phyloP scores from a whole-genome alignment of 2,113 vertebrate genomes.

The Engraulis encrasicolus region DNA sequence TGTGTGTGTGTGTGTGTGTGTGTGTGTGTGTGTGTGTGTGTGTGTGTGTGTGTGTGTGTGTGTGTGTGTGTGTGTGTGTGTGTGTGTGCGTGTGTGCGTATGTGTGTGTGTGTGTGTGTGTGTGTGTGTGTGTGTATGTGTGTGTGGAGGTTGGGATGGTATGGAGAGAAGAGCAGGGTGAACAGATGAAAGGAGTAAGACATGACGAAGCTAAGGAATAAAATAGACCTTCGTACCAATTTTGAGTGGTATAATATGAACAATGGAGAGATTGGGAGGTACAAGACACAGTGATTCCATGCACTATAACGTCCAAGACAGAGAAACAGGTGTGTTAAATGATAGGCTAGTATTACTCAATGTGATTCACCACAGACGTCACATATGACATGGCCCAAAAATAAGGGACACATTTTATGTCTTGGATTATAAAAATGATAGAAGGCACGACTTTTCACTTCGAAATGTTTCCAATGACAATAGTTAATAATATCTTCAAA shows the following conservation, averaged over 20 bases:
- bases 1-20: constrained; percentile 25
- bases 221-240: not conserved
- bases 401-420: not conserved
- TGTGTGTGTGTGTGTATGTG: constrained; percentile 43
- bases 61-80: constrained; percentile 43
- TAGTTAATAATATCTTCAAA: no score
- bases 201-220: no score
- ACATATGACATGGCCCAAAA: not conserved
- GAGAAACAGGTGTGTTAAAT: not conserved
- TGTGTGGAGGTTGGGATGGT: not conserved
- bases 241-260: not conserved
- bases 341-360: no score
- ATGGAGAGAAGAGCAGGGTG: no score
- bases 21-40: constrained; percentile 42
- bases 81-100: constrained; percentile 45
- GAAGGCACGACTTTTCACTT: no score
- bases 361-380: not conserved
- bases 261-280: not conserved
- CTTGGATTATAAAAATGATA: no score
- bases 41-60: constrained; percentile 29
- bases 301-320: not conserved
- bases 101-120: constrained; percentile 24
- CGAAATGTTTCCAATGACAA: no score
- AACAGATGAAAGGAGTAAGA: not conserved
- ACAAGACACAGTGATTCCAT: not conserved